Base-by-base conservation (phyloP, 2,888 invertebrate species). In the Synergus japonicus region DNA sequence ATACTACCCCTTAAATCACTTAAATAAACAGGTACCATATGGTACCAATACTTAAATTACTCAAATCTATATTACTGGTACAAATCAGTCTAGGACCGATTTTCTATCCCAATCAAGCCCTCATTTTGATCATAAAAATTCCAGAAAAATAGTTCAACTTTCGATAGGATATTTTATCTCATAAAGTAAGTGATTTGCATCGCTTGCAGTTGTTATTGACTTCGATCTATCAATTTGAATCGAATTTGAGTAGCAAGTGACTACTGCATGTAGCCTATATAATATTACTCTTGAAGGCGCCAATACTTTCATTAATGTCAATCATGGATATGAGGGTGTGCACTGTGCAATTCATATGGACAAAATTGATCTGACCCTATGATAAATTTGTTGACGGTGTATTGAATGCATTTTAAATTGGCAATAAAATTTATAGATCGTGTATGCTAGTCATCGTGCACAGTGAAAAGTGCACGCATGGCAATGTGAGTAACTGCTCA, bases 131-230 rank as follows among this genome's bases (percentile, higher is more conserved):
- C 63, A 63, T 63, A 29, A 63, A 60, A 4, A 63, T 18, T 13
- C 13, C 13, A 29, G 13, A 29, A 29, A 13, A 29, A 13, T 29
- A 12, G 12, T 29, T 63, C 2, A 63, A 63, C 63, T 63, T 29
- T 63, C 63, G 63, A 63, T 13, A 29, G 12, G 5, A 63, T 63
- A 18, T 63, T 63, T 5, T 22, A 54, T 73, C 37, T 54, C 37
- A 73, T 73, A 54, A 73, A 73, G n/a, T 73, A 54, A 58, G 37
- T 73, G 73, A 73, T 73, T 73, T 73, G 73, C 54, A 73, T 73
- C 73, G 73, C 54, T 37, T 73, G 12, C 13, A n/a, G 41, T 66
- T 44, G 66, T 66, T 43, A 43, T n/a, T 37, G 73, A 73, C 54
- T 54, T 73, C 49, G n/a, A 54, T 73, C 73, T 73, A 73, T 73